These are phyloP conservation scores for Scaptomyza tumidula DNA, from an alignment of 2,888 invertebrate genomes.

Conservation along the genomic window DNA sequence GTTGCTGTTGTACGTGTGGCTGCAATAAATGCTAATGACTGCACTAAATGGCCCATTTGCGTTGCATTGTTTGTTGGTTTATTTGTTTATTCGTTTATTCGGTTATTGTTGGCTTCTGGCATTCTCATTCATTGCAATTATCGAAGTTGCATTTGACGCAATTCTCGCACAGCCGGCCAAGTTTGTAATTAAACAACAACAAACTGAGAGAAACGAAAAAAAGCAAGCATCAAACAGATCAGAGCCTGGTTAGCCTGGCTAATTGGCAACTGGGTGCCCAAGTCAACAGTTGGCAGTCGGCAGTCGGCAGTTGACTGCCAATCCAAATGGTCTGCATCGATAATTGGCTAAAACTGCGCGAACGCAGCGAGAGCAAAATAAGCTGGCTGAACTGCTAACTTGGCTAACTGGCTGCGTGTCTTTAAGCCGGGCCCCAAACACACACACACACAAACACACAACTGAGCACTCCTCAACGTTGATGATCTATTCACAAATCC, in stretches of 20 bases:
- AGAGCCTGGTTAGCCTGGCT: constrained; percentile 34
- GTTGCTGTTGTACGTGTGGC: constrained; percentile 48
- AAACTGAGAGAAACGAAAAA: not conserved
- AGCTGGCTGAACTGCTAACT: not conserved
- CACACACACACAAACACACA: not conserved
- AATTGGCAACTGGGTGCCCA: constrained; percentile 71
- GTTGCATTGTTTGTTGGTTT: constrained; percentile 50
- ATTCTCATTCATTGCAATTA: constrained; percentile 70
- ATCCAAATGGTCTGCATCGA: constrained; percentile 52
- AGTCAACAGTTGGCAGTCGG: constrained; percentile 27
- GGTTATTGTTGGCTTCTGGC: constrained; percentile 54
- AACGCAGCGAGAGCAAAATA: not conserved
- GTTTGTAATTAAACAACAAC: constrained; percentile 66
- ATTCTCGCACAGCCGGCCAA: constrained; percentile 24
- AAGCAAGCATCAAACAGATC: not conserved
- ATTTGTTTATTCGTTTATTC: constrained; percentile 36
- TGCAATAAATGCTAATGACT: constrained; percentile 76
- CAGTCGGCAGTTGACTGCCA: constrained; percentile 42
- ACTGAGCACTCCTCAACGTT: not conserved
- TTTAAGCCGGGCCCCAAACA: constrained; percentile 10
- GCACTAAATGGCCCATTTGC: constrained; percentile 71
- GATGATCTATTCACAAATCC: constrained; percentile 13
- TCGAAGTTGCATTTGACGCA: constrained; percentile 31
- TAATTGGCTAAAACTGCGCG: constrained; percentile 46
- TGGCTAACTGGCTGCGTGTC: constrained; percentile 7